Conservation (phyloP, 1,140 invertebrate species). For the Rhagoletis zephyria region DNA sequence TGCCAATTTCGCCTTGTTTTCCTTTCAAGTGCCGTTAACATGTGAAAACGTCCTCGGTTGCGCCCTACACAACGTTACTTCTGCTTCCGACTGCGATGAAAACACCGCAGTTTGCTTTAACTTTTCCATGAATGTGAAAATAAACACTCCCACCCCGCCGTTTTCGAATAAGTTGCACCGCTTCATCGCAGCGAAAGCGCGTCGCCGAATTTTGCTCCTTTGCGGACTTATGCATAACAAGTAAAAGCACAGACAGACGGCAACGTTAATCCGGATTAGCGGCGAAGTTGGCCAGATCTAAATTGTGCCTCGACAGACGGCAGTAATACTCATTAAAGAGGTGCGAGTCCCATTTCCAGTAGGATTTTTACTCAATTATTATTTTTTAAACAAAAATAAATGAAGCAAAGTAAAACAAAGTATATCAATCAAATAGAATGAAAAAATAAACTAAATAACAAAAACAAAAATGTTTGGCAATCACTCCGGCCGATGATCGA, state of each 20-base stretch:
- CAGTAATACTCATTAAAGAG: no score
- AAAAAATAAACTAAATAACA: no score
- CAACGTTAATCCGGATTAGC: no score
- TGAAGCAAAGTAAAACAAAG: no score
- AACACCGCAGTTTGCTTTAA: conserved; percentile 31
- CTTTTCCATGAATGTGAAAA: conserved; percentile 39
- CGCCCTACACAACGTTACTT: not conserved
- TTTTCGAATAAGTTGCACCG: not conserved
- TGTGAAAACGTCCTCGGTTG: not conserved
- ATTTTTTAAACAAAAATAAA: no score
- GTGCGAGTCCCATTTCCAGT: no score
- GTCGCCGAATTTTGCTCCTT: not conserved
- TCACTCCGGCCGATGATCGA: no score
- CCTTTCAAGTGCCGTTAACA: conserved; percentile 39
- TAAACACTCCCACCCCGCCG: conserved; percentile 9
- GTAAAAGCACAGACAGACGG: not conserved
- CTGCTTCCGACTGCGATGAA: conserved; percentile 22
- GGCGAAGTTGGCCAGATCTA: no score
- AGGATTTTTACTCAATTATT: no score
- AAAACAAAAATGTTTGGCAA: no score
- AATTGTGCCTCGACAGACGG: no score
- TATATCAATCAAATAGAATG: no score
- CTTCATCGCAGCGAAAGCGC: not conserved
- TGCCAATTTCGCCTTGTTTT: conserved; percentile 41
- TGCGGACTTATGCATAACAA: not conserved